Evolutionary conservation across 2,113 vertebrate species (phyloP).

Genomic region (Coreoperca whiteheadi): DNA sequence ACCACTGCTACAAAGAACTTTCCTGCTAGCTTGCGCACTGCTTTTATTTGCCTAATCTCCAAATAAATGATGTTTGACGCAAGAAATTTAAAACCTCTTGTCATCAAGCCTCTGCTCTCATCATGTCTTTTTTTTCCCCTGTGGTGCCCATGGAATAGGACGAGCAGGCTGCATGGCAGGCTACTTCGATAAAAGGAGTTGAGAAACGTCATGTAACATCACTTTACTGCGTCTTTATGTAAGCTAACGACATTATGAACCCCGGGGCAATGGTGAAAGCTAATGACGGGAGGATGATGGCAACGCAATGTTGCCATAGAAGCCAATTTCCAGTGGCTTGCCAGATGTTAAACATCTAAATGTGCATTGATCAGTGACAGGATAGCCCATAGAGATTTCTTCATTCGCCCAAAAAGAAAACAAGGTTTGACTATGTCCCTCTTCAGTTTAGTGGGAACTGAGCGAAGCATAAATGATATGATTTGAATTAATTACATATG

Average conservation of each 20-base stretch:
- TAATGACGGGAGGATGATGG: constrained; percentile 99
- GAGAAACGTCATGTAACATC: constrained; percentile 93
- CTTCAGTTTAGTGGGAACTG: constrained; percentile 72
- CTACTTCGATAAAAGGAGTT: constrained; percentile 90
- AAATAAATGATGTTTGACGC: constrained; percentile 95
- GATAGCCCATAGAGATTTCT: constrained; percentile 72
- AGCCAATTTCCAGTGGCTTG: constrained; percentile 97
- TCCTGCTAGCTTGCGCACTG: constrained; percentile 87
- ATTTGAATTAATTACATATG: constrained; percentile 97
- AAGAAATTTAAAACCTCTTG: constrained; percentile 85
- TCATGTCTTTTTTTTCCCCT: constrained; percentile 96
- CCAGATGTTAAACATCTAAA: constrained; percentile 97
- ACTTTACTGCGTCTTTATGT: constrained; percentile 79
- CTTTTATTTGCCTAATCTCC: constrained; percentile 95
- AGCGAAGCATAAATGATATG: constrained; percentile 92
- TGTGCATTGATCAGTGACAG: constrained; percentile 98
- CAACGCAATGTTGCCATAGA: constrained; percentile 83
- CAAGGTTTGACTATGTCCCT: constrained; percentile 36
- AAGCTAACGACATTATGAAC: constrained; percentile 89
- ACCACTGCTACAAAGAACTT: constrained; percentile 89
- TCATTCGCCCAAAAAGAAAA: constrained; percentile 54
- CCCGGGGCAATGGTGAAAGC: constrained; percentile 88
- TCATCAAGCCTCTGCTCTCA: constrained; percentile 90
- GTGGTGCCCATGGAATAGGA: constrained; percentile 98
- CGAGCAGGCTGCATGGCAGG: constrained; percentile 91